Conservation (phyloP, 2,797 vertebrate genomes). For the Sparus aurata region DNA sequence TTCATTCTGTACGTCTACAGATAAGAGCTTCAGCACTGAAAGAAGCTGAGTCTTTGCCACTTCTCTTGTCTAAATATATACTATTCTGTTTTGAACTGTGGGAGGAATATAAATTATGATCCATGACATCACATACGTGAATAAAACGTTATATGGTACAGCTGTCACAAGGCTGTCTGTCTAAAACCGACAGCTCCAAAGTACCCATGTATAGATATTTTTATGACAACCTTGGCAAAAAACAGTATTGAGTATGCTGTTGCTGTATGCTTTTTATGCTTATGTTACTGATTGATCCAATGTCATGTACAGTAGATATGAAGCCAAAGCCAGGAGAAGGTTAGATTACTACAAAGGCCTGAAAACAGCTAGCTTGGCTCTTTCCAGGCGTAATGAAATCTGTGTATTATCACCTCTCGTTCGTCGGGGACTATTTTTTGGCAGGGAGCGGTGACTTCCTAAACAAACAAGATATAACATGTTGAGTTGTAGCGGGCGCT, state of each 20-base stretch:
- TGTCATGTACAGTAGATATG: neutral
- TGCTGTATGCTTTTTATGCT: too few relatives aligned
- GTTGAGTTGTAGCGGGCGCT: neutral
- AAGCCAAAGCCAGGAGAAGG: neutral
- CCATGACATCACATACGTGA: slow-evolving; percentile 15
- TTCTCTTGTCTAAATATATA: slow-evolving; percentile 52
- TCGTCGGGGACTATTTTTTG: neutral
- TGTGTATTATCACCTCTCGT: neutral
- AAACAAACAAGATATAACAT: slow-evolving; percentile 14
- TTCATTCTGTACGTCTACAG: slow-evolving; percentile 61
- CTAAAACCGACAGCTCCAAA: slow-evolving; percentile 10
- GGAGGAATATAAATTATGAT: slow-evolving; percentile 2
- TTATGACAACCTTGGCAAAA: neutral
- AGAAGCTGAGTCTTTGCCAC: slow-evolving; percentile 38
- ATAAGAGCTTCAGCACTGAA: slow-evolving; percentile 56
- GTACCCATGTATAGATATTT: neutral
- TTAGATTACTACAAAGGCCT: neutral
- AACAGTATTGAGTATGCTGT: neutral
- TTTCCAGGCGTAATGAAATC: neutral
- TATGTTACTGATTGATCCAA: neutral
- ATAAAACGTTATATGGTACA: neutral
- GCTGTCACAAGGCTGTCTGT: neutral
- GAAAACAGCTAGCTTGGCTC: neutral
- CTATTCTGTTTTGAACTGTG: slow-evolving; percentile 18
- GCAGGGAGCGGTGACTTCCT: neutral